Percentiles rank a stretch among this genome's conserved stretches.
Conservation (phyloP, 2,888 invertebrate genomes). For the Oxystoma pomonae region DNA sequence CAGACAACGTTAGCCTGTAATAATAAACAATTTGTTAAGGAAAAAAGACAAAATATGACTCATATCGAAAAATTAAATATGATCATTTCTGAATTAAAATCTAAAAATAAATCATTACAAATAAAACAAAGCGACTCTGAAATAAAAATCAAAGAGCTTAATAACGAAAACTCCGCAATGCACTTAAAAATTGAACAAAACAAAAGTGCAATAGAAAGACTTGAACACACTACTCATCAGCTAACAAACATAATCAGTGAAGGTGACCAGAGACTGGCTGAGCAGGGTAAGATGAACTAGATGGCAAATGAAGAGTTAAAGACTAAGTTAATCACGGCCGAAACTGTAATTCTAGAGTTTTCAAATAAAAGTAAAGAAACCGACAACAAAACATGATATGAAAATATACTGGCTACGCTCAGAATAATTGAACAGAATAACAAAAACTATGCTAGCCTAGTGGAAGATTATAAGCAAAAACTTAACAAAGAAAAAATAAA, state of each 20-base stretch:
- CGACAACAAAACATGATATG: not conserved
- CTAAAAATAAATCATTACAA: not conserved
- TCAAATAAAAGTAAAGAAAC: not conserved
- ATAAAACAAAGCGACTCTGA: not conserved
- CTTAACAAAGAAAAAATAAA: not conserved
- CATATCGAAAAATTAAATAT: not conserved
- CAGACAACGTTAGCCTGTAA: not conserved
- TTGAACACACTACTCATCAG: not conserved
- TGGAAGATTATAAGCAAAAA: not conserved
- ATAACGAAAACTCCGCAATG: not conserved
- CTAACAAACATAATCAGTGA: not conserved
- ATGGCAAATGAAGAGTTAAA: not conserved
- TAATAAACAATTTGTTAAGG: not conserved
- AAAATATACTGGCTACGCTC: not conserved
- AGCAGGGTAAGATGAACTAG: not conserved
- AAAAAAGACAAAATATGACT: not conserved
- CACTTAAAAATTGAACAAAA: not conserved
- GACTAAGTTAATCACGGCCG: not conserved
- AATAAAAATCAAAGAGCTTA: not conserved
- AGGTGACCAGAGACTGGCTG: too few relatives aligned
- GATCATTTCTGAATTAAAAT: not conserved
- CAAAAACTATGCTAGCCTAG: not conserved
- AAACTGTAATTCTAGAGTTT: not conserved
- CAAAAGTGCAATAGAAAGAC: not conserved
- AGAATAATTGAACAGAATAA: not conserved